Conservation (phyloP, 2,797 vertebrate genomes). For the Macropus fuliginosus region DNA sequence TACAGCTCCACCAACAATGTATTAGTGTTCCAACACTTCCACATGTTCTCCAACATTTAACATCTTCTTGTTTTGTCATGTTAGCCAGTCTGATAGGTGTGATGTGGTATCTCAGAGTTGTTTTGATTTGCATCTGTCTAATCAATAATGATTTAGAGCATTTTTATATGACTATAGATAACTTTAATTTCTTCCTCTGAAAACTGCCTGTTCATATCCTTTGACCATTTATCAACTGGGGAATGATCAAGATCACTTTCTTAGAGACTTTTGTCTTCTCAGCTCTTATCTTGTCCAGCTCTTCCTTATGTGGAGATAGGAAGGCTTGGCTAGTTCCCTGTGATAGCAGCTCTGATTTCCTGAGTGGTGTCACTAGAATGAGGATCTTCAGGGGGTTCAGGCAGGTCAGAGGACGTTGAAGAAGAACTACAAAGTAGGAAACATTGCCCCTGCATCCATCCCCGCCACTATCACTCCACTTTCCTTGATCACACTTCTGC, state of each 20-base stretch:
- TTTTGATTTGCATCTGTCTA: no score
- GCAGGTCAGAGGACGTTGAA: constrained; percentile 47
- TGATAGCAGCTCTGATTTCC: constrained; percentile 78
- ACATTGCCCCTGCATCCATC: constrained; percentile 72
- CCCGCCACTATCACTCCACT: constrained; percentile 68
- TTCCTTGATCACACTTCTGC: constrained; percentile 53
- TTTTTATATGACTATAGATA: no score
- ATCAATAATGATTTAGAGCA: no score
- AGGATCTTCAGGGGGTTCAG: constrained; percentile 52
- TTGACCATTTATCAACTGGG: no score
- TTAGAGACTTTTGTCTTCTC: constrained; percentile 60
- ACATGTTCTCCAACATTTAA: no score
- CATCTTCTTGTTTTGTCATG: no score
- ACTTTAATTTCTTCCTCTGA: no score
- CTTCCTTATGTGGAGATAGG: constrained; percentile 61
- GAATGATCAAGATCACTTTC: constrained; percentile 65
- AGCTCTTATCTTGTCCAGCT: constrained; percentile 72
- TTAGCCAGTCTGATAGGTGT: no score
- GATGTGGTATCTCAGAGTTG: no score
- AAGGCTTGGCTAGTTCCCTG: constrained; percentile 69
- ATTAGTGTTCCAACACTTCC: no score
- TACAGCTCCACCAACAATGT: no score
- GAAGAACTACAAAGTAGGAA: constrained; percentile 63
- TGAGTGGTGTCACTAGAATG: constrained; percentile 53
- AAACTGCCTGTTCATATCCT: no score